Evolutionary conservation across 2,113 vertebrate species (phyloP).

Genomic region (Lamprologus tigripictilis): DNA sequence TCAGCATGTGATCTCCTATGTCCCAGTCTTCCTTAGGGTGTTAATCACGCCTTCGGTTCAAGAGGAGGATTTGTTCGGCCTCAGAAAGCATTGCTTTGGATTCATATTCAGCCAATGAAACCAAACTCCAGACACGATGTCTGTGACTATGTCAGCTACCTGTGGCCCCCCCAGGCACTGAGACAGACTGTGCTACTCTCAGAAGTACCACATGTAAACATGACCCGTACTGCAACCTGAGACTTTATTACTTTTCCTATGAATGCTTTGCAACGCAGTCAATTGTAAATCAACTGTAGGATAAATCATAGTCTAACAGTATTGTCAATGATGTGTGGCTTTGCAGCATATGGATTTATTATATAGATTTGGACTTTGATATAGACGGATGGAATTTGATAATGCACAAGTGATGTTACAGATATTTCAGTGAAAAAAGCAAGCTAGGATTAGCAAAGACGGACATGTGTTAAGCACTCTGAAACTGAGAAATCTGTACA

Average conservation of each 20-base stretch:
- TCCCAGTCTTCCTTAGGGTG: neutral
- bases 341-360: neutral
- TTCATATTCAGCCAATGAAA: conserved; percentile 4
- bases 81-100: conserved; percentile 16
- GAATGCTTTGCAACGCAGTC: neutral
- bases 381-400: neutral
- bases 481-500: neutral
- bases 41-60: neutral
- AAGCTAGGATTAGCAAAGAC: neutral
- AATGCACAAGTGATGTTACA: neutral
- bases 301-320: neutral
- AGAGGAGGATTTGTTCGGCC: conserved; percentile 34
- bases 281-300: neutral
- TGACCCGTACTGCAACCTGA: conserved; percentile 12
- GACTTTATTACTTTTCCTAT: neutral
- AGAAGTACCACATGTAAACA: conserved; percentile 12
- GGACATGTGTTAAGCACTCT: neutral
- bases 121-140: neutral
- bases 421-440: neutral
- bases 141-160: neutral
- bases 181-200: neutral
- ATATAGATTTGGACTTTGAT: neutral
- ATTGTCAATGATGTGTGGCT: neutral
- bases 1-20: neutral
- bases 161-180: neutral